Evolutionary conservation across 2,113 vertebrate species (phyloP).

Genomic region (Seriola aureovittata): DNA sequence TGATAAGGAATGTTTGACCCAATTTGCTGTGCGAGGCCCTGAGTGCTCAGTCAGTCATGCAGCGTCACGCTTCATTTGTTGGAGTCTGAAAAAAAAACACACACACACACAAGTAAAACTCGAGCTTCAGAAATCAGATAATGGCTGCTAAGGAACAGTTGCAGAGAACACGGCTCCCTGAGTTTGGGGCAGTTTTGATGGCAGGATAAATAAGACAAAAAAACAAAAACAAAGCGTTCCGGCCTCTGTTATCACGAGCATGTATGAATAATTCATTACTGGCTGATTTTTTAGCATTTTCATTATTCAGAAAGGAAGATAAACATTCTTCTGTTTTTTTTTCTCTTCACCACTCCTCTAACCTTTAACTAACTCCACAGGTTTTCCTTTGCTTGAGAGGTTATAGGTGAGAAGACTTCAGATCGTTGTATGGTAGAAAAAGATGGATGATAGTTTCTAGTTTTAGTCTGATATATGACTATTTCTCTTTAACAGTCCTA

Average conservation of each 20-base stretch:
- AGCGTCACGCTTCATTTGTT: conserved; percentile 48
- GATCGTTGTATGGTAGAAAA: not conserved
- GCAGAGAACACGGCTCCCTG: conserved; percentile 1
- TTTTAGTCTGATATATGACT: not conserved
- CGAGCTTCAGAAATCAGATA: conserved; percentile 51
- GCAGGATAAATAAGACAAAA: conserved; percentile 45
- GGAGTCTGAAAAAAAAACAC: not conserved
- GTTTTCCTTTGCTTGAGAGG: not conserved
- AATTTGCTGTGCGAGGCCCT: conserved; percentile 46
- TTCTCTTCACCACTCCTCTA: conserved; percentile 14
- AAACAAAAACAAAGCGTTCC: conserved; percentile 8
- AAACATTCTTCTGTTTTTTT: conserved; percentile 18
- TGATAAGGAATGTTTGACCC: conserved; percentile 63
- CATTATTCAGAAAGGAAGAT: conserved; percentile 45
- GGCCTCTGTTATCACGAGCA: conserved; percentile 20
- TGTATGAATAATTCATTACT: conserved; percentile 67
- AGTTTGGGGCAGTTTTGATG: conserved; percentile 47
- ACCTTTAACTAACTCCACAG: conserved; percentile 10
- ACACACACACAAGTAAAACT: not conserved
- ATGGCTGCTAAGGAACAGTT: conserved; percentile 31
- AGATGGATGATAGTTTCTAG: not conserved
- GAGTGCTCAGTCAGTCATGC: conserved; percentile 52
- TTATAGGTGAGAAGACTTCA: not conserved
- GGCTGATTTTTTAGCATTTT: conserved; percentile 16
- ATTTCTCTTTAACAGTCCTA: no score